Conservation (phyloP, 2,888 invertebrate genomes). For the Caenorhabditis doughertyi region DNA sequence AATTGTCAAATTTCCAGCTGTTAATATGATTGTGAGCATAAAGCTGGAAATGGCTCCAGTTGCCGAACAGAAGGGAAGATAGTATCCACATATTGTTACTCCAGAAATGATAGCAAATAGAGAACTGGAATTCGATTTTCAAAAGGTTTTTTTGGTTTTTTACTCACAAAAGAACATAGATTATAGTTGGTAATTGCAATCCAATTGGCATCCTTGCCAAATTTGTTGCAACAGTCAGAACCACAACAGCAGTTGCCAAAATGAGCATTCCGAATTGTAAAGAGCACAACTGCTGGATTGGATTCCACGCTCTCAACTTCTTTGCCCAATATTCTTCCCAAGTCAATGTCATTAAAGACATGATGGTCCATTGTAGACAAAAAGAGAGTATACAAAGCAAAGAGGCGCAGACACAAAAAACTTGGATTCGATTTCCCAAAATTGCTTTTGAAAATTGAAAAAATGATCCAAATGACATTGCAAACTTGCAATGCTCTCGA, state of each 20-base stretch:
- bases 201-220: conserved; percentile 52
- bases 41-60: conserved; percentile 64
- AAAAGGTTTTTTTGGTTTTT: background rate
- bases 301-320: conserved; percentile 51
- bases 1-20: conserved; percentile 34
- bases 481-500: conserved; percentile 63
- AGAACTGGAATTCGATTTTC: conserved; percentile 59
- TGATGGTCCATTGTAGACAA: conserved; percentile 62
- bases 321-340: conserved; percentile 68
- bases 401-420: conserved; percentile 58
- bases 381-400: conserved; percentile 51
- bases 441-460: conserved; percentile 65
- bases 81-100: conserved; percentile 71
- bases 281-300: conserved; percentile 64
- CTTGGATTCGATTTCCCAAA: conserved; percentile 54
- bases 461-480: conserved; percentile 64
- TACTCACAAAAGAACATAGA: conserved; percentile 60
- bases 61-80: conserved; percentile 70
- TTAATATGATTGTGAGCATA: conserved; percentile 46
- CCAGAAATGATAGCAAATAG: conserved; percentile 64
- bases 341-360: conserved; percentile 54
- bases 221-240: conserved; percentile 35
- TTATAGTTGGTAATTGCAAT: conserved; percentile 47
- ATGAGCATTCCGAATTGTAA: conserved; percentile 64
- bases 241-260: conserved; percentile 44